Evolutionary conservation across 2,797 vertebrate species (phyloP), one percentile per base, ranked within the genome.

Genomic region (Siniperca obscura): DNA sequence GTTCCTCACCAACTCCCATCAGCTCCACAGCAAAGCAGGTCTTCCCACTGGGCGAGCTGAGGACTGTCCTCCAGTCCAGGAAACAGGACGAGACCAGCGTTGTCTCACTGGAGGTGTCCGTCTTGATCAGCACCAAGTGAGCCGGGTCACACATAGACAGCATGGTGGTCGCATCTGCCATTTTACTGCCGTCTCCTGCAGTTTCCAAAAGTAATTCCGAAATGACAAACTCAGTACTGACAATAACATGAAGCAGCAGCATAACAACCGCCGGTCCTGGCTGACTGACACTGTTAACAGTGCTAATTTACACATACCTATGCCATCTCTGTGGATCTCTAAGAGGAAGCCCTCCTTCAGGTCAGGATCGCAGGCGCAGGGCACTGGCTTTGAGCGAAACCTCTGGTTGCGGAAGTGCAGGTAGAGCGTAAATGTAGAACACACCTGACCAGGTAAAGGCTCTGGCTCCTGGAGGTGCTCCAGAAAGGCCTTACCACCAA

Each of bases 361-460:
- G 93, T 98, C 97, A 12, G 98, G 98, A 71, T 99, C 98, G 82
- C 98, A 99, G 82, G 97, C 97, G 91, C 98, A 99, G 0, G 98
- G 97, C 16, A 98, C 97, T 1, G 98, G 98, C 89, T 98, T 98
- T 57, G 98, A 98, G 82, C 93, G 96, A 94, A 99, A 99, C 82
- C 98, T 97, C 87, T 99, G 98, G 87, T 97, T 98, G 89, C 97
- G 96, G 89, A 98, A 99, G 92, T 99, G 97, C 70, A 99, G 93
- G 93, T 96, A 96, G 80, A 99, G 95, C 13, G 95, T 98, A 88
- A 98, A 98, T 1, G 97, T 98, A 25, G 97, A 97, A 91, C 96
- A 97, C 77, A 96, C 91, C 88, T 99, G 98, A 82, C 98, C 98
- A 62, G 98, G 98, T 91, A 98, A 94, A 89, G 97, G 97, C 73